Conservation (phyloP, 2,797 vertebrate genomes). For the Heterohyrax brucei region DNA sequence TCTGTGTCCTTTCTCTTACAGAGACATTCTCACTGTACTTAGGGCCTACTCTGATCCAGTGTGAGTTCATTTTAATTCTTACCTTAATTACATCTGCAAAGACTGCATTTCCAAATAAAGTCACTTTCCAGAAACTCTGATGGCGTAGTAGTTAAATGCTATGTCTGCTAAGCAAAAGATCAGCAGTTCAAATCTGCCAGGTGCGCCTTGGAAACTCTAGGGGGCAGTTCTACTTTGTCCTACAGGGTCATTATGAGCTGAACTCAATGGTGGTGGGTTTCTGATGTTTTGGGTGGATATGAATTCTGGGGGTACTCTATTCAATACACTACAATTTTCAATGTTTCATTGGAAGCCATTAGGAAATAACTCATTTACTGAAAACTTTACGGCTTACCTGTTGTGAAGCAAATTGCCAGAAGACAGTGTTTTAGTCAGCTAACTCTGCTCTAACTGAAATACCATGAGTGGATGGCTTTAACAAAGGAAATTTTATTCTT, state of each 20-base stretch:
- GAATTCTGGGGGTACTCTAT: background rate
- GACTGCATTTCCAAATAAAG: conserved; percentile 29
- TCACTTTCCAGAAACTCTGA: background rate
- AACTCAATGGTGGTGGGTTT: background rate
- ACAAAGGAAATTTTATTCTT: no score
- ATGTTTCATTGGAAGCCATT: conserved; percentile 28
- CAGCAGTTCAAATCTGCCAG: no score
- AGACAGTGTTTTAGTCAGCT: no score
- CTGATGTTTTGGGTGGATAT: background rate
- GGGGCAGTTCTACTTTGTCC: no score
- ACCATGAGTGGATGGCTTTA: no score
- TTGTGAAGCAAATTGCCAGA: conserved; percentile 11
- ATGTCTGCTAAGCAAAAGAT: no score
- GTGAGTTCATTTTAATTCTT: background rate
- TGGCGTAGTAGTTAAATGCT: no score
- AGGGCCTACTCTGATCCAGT: conserved; percentile 26
- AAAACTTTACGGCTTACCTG: conserved; percentile 39
- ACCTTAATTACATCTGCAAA: background rate
- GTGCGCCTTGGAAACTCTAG: no score
- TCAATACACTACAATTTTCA: background rate
- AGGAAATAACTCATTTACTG: background rate
- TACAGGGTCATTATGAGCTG: no score
- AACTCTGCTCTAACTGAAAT: no score
- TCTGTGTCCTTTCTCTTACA: background rate
- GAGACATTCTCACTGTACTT: background rate